Evolutionary conservation across 2,888 invertebrate genomes (phyloP), one percentile per base, ranked within the genome.

Genomic region (Drosophila nr. fundita): DNA sequence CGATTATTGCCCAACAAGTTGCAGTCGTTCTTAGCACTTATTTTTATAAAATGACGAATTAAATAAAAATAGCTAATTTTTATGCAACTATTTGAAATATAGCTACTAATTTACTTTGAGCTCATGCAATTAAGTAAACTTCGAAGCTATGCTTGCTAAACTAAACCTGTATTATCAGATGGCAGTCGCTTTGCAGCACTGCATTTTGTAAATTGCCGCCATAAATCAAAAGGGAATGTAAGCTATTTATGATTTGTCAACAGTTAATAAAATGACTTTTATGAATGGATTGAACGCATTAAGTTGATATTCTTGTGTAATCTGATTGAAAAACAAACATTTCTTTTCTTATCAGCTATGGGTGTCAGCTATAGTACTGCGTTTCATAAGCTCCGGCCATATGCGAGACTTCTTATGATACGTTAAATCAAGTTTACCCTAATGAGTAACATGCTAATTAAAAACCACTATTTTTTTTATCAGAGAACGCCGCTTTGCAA

Each of bases 381-480:
- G 7, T 7, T 38, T 55, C 8, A 55, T n/a, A 38, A n/a, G 8
- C n/a, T 38, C 1, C 13, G 13, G 4, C 38, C 8, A 29, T 15
- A 3, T 2, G 15, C 8, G 15, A 13, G 4, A n/a, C 4, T n/a
- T 29, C 13, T 29, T n/a, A 42, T 6, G 18, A 42, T 30, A 10
- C 15, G 15, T 6, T 29, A 42, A 42, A 57, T 42, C 57, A 42
- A 42, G 30, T 49, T 48, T 11, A 15, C 13, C 27, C 8, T 36
- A 30, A 0, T 29, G 21, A 42, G 40, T 4, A 29, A 34, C 45
- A 8, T 40, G 55, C 40, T 30, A 38, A 38, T 4, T 11, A 24
- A 36, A 60, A 68, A 62, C 73, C 68, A 21, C 50, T 68, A 68
- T 45, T 68, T 45, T 45, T 68, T 36, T 60, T 62, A 77, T 38